Evolutionary conservation across 2,797 vertebrate species (phyloP).

Genomic region (Acipenser transmontanus): DNA sequence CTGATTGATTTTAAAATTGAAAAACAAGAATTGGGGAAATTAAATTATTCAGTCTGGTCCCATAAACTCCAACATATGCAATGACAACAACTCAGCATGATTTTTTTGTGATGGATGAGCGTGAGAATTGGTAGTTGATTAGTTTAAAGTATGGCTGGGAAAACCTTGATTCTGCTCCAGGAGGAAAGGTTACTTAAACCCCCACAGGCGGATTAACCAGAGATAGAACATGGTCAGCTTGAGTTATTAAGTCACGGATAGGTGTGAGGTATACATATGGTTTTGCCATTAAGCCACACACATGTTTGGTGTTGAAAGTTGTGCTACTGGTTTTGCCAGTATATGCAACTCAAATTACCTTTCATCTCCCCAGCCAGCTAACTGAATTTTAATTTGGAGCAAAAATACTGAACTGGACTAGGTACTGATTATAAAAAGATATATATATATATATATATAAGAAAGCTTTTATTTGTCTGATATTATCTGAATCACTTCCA

Average conservation of each 20-base stretch:
- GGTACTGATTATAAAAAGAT: too few relatives aligned
- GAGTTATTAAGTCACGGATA: constrained; percentile 37
- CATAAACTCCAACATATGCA: neutral
- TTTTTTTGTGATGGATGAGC: neutral
- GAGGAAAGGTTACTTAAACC: constrained; percentile 5
- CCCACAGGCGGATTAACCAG: constrained; percentile 12
- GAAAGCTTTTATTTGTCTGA: too few relatives aligned
- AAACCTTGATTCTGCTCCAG: constrained; percentile 19
- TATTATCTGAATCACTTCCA: too few relatives aligned
- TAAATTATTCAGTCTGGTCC: neutral
- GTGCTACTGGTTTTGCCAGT: too few relatives aligned
- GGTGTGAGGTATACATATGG: constrained; percentile 42
- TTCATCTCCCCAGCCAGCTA: too few relatives aligned
- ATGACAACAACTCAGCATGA: neutral
- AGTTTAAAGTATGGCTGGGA: constrained; percentile 12
- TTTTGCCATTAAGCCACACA: constrained; percentile 35
- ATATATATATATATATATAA: too few relatives aligned
- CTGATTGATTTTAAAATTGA: neutral
- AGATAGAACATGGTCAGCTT: constrained; percentile 28
- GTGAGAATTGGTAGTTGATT: neutral
- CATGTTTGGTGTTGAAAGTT: neutral
- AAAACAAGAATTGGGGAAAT: neutral
- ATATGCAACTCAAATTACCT: too few relatives aligned
- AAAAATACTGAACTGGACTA: too few relatives aligned
- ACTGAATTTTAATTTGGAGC: too few relatives aligned